A percentile compares a stretch with the other conserved stretches of the same genome.
These are phyloP conservation scores for Pollenia amentaria DNA, from an alignment of 2,888 invertebrate species.

Conservation along the genomic window DNA sequence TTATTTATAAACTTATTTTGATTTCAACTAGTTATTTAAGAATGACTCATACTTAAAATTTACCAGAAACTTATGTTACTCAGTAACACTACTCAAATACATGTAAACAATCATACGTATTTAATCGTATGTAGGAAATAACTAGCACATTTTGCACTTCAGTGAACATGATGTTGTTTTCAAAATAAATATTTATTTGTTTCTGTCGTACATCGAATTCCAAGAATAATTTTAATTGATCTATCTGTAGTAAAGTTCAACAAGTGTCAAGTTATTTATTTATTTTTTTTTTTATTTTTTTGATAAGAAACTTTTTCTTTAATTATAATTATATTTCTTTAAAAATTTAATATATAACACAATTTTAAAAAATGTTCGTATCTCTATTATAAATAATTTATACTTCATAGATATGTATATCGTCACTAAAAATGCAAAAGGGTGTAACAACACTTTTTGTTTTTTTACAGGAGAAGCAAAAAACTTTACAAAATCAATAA, in stretches of 20 bases:
- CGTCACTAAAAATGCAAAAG: too few species aligned
- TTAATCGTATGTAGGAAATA: not conserved
- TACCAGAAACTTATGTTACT: too few species aligned
- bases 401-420: too few species aligned
- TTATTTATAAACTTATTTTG: too few species aligned
- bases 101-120: not conserved
- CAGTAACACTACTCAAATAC: not conserved
- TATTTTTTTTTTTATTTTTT: conserved; percentile 36
- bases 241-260: conserved; percentile 27
- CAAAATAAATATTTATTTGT: not conserved
- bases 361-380: too few species aligned
- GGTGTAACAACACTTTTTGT: too few species aligned
- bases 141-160: conserved; percentile 1
- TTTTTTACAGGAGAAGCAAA: too few species aligned
- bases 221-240: not conserved
- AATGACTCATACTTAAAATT: not conserved
- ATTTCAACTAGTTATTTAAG: not conserved
- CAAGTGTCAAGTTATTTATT: conserved; percentile 32
- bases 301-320: too few species aligned
- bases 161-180: not conserved
- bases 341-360: too few species aligned
- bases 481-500: too few species aligned
- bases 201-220: not conserved
- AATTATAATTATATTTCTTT: too few species aligned
- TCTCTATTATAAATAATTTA: too few species aligned